Evolutionary conservation across 1,140 invertebrate species (phyloP).

Genomic region (Heliothis subflexa): DNA sequence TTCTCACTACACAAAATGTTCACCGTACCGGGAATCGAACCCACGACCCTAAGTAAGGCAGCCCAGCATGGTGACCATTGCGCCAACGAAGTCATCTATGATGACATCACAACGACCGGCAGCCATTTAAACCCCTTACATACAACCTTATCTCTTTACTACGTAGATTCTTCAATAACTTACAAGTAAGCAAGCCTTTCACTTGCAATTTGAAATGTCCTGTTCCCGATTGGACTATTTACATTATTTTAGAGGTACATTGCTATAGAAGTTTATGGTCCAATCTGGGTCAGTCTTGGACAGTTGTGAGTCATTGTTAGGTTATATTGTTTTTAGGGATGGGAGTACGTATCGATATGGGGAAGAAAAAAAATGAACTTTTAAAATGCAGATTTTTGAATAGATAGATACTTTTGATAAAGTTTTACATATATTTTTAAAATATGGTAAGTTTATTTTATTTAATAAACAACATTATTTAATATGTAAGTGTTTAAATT

Average conservation of each 20-base stretch:
- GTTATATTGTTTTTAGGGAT: neutral
- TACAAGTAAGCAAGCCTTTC: neutral
- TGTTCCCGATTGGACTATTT: neutral
- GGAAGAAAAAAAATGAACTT: neutral
- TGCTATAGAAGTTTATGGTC: neutral
- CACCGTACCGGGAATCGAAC: too few species aligned
- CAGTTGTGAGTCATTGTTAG: slow-evolving; percentile 11
- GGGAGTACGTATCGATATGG: neutral
- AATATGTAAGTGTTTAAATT: too few species aligned
- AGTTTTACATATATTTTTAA: too few species aligned
- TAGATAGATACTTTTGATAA: too few species aligned
- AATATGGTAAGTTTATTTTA: too few species aligned
- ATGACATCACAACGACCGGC: neutral
- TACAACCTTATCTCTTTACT: neutral
- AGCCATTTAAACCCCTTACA: neutral
- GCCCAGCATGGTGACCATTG: too few species aligned
- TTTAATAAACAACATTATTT: too few species aligned
- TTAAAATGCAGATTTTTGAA: neutral
- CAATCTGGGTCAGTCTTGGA: neutral
- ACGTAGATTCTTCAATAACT: neutral
- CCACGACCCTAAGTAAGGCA: too few species aligned
- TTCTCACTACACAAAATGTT: too few species aligned
- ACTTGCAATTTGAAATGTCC: slow-evolving; percentile 6
- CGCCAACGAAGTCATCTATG: neutral
- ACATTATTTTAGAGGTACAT: neutral